Percentiles rank a stretch among this genome's conserved stretches.
Conservation (phyloP, 2,888 invertebrate genomes). For the Sinopyrophorus schimmeli region DNA sequence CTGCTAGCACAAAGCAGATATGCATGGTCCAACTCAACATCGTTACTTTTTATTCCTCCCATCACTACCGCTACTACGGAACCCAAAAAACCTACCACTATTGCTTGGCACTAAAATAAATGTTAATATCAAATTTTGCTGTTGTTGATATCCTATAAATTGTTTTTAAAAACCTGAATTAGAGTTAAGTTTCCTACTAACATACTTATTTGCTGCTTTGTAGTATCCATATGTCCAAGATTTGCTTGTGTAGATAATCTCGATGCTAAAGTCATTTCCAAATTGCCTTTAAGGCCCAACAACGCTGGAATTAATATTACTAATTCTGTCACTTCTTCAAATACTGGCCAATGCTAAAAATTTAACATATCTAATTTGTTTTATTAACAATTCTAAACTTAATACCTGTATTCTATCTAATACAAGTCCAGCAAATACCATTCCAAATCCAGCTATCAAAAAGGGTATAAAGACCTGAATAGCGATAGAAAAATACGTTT, state of each 20-base stretch:
- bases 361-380: not conserved
- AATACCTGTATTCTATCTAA: conserved; percentile 71
- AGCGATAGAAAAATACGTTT: conserved; percentile 64
- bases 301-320: conserved; percentile 77
- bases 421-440: conserved; percentile 77
- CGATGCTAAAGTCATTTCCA: conserved; percentile 83
- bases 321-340: conserved; percentile 68
- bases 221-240: conserved; percentile 73
- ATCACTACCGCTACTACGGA: conserved; percentile 70
- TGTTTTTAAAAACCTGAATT: conserved; percentile 62
- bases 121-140: not conserved
- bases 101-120: conserved; percentile 65
- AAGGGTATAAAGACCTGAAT: conserved; percentile 74
- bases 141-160: not conserved
- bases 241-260: conserved; percentile 79
- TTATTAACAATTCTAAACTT: too few relatives aligned
- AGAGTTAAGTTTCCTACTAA: conserved; percentile 74
- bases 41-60: conserved; percentile 66
- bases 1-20: conserved; percentile 74
- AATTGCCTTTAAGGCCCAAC: conserved; percentile 78
- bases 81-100: conserved; percentile 73
- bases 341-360: conserved; percentile 72
- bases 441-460: conserved; percentile 75
- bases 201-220: conserved; percentile 66
- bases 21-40: conserved; percentile 67